Base-by-base conservation (phyloP, 35 echinoderm and acorn worm species). In the Lytechinus variegatus region DNA sequence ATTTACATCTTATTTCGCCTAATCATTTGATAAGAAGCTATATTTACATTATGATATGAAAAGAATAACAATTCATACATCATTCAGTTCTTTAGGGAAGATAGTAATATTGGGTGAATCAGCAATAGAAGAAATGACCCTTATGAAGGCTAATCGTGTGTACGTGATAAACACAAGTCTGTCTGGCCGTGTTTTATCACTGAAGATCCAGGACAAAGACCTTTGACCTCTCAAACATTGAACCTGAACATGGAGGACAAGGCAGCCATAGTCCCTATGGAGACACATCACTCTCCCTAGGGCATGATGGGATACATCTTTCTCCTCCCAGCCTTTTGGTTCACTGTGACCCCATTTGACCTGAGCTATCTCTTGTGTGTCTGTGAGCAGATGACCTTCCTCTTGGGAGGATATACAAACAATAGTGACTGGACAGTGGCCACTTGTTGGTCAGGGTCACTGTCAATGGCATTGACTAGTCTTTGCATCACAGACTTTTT, bases 231-330 rank as follows among this genome's bases (percentile, higher is more conserved):
- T 79, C 66, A n/a, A 79, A 79, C 66, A 79, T 79, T 79, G 66
- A 79, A 79, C 66, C 66, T 79, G 66, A 79, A 79, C 66, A 79
- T 79, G 66, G 66, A 79, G 66, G 66, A 79, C 66, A 79, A 79
- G 66, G 66, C 66, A 79, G n/a, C 6, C 6, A 6, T 24, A 10
- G 21, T 79, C 66, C 66, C 66, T 19, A 3, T n/a, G 66, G 66
- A 79, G 66, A 79, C n/a, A 71, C 61, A 79, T 79, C 66, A 79
- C 66, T 79, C 66, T 79, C 66, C 21, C 66, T 6, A 79, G 66
- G 66, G 66, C 66, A 79, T 79, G 66, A 79, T 79, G 66, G 66
- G 66, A n/a, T 21, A 79, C 66, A 79, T 79, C 66, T 79, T 79
- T 79, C 66, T 79, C 66, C 66, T 58, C 56, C 56, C 56, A 7